Percentiles rank a stretch among this genome's conserved stretches.
Conservation (phyloP, 2,113 vertebrate genomes). For the Apistogramma diplotaenia region DNA sequence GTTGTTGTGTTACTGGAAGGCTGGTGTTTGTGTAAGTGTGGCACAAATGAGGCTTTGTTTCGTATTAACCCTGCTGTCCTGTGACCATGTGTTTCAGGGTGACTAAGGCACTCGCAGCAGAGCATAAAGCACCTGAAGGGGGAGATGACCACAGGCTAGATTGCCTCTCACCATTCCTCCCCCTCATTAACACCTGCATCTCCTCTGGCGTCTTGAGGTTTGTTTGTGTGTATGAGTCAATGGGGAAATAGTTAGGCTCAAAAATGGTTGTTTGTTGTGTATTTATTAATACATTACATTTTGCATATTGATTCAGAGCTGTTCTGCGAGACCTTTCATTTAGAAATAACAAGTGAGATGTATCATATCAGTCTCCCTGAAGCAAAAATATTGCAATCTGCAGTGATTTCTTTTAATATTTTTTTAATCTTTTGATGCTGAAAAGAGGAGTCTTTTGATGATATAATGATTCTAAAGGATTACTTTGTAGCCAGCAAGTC, state of each 20-base stretch:
- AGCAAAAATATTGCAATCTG: neutral
- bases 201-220: slow-evolving; percentile 56
- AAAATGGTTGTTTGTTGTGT: neutral
- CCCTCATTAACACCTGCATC: slow-evolving; percentile 68
- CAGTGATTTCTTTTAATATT: neutral
- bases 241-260: neutral
- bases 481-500: too few species aligned
- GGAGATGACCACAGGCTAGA: slow-evolving; percentile 17
- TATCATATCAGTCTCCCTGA: neutral
- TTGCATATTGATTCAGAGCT: neutral
- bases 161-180: slow-evolving; percentile 46
- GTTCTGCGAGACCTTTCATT: neutral
- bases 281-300: neutral
- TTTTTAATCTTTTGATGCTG: neutral
- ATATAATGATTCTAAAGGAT: neutral
- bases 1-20: slow-evolving; percentile 41
- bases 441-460: neutral
- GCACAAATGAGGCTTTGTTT: slow-evolving; percentile 53
- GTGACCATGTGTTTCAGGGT: slow-evolving; percentile 69
- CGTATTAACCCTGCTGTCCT: slow-evolving; percentile 49
- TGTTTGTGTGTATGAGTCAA: slow-evolving; percentile 1
- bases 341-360: neutral
- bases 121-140: slow-evolving; percentile 28
- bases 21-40: slow-evolving; percentile 26
- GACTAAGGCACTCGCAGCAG: slow-evolving; percentile 45